Percentiles rank a stretch among this genome's conserved stretches.
phyloP scores from a whole-genome alignment of 2,888 invertebrate genomes.

The Poecilobothrus nobilitatus region DNA sequence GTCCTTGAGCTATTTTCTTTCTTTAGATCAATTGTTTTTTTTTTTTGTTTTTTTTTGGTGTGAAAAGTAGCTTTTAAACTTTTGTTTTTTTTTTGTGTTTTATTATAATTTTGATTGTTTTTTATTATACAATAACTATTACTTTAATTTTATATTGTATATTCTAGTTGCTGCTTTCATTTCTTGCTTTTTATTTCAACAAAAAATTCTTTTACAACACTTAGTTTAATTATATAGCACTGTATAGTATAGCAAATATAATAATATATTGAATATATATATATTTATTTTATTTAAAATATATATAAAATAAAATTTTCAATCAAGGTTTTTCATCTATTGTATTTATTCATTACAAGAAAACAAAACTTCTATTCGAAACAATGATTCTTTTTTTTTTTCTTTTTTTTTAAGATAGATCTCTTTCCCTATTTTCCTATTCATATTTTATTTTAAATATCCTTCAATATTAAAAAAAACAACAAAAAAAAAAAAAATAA shows the following conservation, averaged over 20 bases:
- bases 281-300: background rate
- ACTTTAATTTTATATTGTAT: background rate
- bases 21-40: background rate
- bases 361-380: background rate
- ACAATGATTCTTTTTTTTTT: too few species aligned
- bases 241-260: too few species aligned
- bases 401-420: too few species aligned
- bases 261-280: too few species aligned
- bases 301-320: background rate
- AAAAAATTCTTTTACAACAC: background rate
- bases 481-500: too few species aligned
- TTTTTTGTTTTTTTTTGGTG: background rate
- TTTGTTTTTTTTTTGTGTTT: background rate
- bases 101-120: background rate
- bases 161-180: background rate
- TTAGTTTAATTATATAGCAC: background rate
- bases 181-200: background rate
- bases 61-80: background rate
- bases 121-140: background rate
- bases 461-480: too few species aligned
- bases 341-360: background rate
- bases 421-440: too few species aligned
- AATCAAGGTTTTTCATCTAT: conserved; percentile 1
- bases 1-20: background rate
- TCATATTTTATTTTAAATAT: too few species aligned